Conservation (phyloP, 2,797 vertebrate genomes). For the Gambusia yucatana region DNA sequence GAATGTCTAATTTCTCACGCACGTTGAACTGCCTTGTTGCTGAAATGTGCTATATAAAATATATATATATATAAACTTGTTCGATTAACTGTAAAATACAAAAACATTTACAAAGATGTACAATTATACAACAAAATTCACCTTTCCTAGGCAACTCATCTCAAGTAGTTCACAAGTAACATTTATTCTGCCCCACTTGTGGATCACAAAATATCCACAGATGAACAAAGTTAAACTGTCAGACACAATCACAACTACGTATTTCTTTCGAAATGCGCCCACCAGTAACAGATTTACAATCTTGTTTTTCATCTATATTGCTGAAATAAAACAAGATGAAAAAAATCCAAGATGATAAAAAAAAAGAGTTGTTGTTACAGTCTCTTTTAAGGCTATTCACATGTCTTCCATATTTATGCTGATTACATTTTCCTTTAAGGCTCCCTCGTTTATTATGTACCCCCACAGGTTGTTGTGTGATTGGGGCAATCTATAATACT, state of each 20-base stretch:
- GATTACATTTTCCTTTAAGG: conserved; percentile 48
- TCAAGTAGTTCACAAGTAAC: neutral
- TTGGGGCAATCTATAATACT: conserved; percentile 38
- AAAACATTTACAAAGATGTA: neutral
- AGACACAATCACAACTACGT: neutral
- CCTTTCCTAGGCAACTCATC: neutral
- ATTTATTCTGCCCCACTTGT: neutral
- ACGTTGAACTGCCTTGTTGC: too few species aligned
- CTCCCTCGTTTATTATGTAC: conserved; percentile 38
- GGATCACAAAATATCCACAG: neutral
- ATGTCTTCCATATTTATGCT: conserved; percentile 36
- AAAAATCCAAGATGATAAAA: conserved; percentile 6
- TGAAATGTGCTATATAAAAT: too few species aligned
- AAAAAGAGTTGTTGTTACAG: conserved; percentile 41
- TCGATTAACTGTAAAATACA: neutral
- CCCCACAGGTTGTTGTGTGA: conserved; percentile 49
- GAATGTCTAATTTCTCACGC: neutral
- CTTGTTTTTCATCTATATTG: neutral
- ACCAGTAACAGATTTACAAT: neutral
- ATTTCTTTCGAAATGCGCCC: neutral
- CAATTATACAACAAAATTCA: neutral
- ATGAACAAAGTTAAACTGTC: neutral
- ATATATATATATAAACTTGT: too few species aligned
- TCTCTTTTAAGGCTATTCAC: conserved; percentile 43
- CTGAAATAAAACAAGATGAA: neutral